phyloP scores from a whole-genome alignment of 2,888 invertebrate genomes.

The Poecilobothrus nobilitatus region DNA sequence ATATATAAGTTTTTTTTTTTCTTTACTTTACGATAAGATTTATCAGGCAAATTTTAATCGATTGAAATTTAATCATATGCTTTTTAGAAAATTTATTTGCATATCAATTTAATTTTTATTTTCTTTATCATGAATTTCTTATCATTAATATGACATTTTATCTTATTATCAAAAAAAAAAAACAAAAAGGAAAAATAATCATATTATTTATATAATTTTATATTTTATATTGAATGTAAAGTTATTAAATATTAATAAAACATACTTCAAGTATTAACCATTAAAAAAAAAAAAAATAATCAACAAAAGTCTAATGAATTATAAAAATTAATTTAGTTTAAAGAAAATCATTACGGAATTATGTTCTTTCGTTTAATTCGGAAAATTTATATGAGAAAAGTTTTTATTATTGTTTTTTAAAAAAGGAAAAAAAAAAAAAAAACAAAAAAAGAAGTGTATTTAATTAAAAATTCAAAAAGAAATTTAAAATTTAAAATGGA shows the following conservation, averaged over 20 bases:
- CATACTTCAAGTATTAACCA: too few relatives aligned
- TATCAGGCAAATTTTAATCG: not conserved
- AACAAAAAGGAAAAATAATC: too few relatives aligned
- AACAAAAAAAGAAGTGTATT: too few relatives aligned
- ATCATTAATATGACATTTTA: not conserved
- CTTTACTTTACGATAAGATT: too few relatives aligned
- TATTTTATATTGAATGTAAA: too few relatives aligned
- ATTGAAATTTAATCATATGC: not conserved
- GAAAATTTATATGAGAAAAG: not conserved
- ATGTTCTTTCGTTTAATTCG: not conserved
- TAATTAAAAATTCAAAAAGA: not conserved
- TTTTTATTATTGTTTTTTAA: not conserved
- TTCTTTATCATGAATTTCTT: not conserved
- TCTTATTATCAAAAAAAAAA: not conserved
- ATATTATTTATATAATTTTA: too few relatives aligned
- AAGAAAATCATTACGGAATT: not conserved
- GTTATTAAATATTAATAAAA: too few relatives aligned
- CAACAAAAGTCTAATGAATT: not conserved
- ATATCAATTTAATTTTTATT: not conserved
- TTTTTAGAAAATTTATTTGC: slow-evolving; percentile 1
- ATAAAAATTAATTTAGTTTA: not conserved
- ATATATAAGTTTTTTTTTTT: too few relatives aligned
- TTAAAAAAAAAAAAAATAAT: too few relatives aligned
- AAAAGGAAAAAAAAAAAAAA: not conserved
- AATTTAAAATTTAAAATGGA: not conserved